These are phyloP conservation scores for Lymantria dispar DNA, from an alignment of 2,888 invertebrate genomes.

Conservation along the genomic window DNA sequence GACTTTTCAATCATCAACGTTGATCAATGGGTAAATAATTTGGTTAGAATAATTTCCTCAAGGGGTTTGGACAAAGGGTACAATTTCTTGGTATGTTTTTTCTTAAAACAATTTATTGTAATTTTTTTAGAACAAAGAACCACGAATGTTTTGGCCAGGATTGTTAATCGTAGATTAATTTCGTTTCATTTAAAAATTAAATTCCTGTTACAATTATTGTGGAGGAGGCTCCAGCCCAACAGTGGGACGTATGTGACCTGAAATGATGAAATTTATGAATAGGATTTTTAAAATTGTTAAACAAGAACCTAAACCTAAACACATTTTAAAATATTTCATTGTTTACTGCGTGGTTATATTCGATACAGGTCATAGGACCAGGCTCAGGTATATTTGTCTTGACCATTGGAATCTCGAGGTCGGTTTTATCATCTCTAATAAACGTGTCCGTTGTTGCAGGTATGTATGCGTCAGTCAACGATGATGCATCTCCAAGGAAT, in stretches of 20 bases:
- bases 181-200: too few relatives aligned
- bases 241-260: too few relatives aligned
- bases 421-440: slow-evolving; percentile 33
- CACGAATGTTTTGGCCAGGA: too few relatives aligned
- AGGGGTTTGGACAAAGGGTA: neutral
- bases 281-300: too few relatives aligned
- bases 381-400: neutral
- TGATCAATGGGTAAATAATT: slow-evolving; percentile 1
- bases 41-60: neutral
- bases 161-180: too few relatives aligned
- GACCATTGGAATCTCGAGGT: slow-evolving; percentile 3
- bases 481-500: slow-evolving; percentile 62
- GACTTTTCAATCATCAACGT: neutral
- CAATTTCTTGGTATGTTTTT: neutral
- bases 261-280: too few relatives aligned
- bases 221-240: too few relatives aligned
- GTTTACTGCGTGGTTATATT: too few relatives aligned
- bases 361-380: too few relatives aligned
- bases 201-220: too few relatives aligned
- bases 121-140: neutral
- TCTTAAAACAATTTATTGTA: neutral
- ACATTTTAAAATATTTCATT: too few relatives aligned
- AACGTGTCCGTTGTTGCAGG: slow-evolving; percentile 69
- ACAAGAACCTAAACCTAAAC: too few relatives aligned
- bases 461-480: slow-evolving; percentile 57